phyloP scores from a whole-genome alignment of 2,888 invertebrate species.

The Apodemia mormo region DNA sequence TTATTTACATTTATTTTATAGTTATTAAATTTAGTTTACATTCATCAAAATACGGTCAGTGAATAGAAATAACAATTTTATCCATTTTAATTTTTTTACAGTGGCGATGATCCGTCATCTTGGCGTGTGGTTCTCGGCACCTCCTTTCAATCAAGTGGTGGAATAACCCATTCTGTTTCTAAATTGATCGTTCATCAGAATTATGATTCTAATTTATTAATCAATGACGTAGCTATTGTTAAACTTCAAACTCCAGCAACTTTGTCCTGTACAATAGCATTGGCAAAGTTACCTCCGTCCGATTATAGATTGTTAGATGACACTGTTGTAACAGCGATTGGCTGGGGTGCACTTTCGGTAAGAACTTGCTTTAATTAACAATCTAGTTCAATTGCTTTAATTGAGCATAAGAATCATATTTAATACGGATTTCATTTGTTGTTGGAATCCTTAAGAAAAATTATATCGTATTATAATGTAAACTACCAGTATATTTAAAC shows the following conservation, averaged over 20 bases:
- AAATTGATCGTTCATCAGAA: slow-evolving; percentile 35
- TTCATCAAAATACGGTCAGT: too few relatives aligned
- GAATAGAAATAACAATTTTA: background rate
- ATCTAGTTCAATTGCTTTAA: background rate
- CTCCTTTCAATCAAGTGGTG: slow-evolving; percentile 34
- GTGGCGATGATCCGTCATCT: slow-evolving; percentile 43
- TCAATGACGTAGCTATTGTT: slow-evolving; percentile 44
- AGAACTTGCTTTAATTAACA: background rate
- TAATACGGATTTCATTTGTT: too few relatives aligned
- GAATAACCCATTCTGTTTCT: slow-evolving; percentile 33
- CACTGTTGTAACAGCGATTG: slow-evolving; percentile 41
- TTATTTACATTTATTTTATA: too few relatives aligned
- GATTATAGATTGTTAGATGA: slow-evolving; percentile 42
- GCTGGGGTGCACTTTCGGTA: slow-evolving; percentile 53
- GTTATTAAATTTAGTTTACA: too few relatives aligned
- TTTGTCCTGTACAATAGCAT: slow-evolving; percentile 32
- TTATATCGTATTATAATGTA: too few relatives aligned
- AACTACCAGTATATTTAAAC: too few relatives aligned
- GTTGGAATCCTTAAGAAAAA: too few relatives aligned
- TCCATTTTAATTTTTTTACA: slow-evolving; percentile 30
- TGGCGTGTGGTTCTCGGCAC: slow-evolving; percentile 51
- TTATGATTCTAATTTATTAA: slow-evolving; percentile 30
- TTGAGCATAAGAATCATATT: too few relatives aligned
- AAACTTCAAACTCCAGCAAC: slow-evolving; percentile 35
- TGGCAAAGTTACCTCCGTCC: slow-evolving; percentile 46